phyloP scores from a whole-genome alignment of 2,797 vertebrate genomes.

The Pyrocephalus nanus region DNA sequence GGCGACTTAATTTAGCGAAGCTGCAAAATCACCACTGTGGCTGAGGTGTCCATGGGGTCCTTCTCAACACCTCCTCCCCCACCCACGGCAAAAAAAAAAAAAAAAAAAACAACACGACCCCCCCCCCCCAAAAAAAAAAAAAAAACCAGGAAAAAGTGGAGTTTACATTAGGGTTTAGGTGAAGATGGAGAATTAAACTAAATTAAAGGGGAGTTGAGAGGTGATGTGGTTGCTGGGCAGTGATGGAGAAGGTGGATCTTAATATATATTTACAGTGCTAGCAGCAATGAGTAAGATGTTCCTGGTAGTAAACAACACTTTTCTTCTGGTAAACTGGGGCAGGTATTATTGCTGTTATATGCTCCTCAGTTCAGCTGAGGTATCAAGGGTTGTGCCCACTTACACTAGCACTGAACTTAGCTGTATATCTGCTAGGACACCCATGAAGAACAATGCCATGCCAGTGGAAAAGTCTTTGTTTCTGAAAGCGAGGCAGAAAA shows the following conservation, averaged over 20 bases:
- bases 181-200: not conserved
- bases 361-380: not conserved
- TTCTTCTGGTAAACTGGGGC: not conserved
- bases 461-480: not conserved
- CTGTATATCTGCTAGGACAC: not conserved
- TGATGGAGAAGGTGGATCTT: not conserved
- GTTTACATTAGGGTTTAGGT: not conserved
- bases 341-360: not conserved
- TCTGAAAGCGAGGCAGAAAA: not conserved
- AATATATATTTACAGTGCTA: rapidly evolving
- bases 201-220: not conserved
- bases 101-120: not conserved
- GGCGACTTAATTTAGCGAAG: not conserved
- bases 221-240: rapidly evolving
- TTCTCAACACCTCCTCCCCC: not conserved
- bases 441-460: not conserved
- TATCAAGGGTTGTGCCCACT: not conserved
- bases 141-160: too few species aligned
- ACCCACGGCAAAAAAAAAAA: not conserved
- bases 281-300: not conserved
- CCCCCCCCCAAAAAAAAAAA: not conserved
- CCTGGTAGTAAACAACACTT: not conserved
- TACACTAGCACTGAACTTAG: not conserved
- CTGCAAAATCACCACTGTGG: not conserved
- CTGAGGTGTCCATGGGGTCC: not conserved